Conservation (phyloP, 2,113 vertebrate genomes). For the Gracilinanus agilis region DNA sequence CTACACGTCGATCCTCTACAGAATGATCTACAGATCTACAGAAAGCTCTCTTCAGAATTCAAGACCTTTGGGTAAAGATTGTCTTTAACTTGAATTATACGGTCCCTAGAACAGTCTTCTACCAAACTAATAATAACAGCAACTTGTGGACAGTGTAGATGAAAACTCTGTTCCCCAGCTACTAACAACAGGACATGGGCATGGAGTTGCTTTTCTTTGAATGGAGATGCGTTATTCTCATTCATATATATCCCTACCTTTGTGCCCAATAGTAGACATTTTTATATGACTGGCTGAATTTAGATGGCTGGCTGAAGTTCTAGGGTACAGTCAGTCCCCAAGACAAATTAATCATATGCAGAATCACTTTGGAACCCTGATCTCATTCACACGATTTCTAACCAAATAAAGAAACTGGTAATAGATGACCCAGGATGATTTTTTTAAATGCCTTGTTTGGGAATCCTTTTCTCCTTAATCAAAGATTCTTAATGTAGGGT, state of each 20-base stretch:
- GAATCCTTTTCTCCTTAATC: background rate
- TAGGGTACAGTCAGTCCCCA: background rate
- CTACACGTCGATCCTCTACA: background rate
- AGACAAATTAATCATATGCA: background rate
- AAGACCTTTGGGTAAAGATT: background rate
- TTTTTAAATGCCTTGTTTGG: background rate
- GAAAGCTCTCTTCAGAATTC: background rate
- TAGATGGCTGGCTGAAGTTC: background rate
- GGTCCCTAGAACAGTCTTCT: background rate
- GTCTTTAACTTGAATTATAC: background rate
- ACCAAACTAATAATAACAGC: background rate
- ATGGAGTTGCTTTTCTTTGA: background rate
- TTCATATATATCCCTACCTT: background rate
- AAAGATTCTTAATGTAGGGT: background rate
- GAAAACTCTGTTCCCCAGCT: background rate
- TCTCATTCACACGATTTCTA: background rate
- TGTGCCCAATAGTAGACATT: background rate
- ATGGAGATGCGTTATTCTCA: background rate
- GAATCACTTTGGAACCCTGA: background rate
- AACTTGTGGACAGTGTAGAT: background rate
- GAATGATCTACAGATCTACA: too few species aligned
- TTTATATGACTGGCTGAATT: background rate
- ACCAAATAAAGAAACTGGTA: background rate
- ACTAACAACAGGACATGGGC: background rate
- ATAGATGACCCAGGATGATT: background rate